phyloP scores from a whole-genome alignment of 2,888 invertebrate species.

The Phlogophora meticulosa region DNA sequence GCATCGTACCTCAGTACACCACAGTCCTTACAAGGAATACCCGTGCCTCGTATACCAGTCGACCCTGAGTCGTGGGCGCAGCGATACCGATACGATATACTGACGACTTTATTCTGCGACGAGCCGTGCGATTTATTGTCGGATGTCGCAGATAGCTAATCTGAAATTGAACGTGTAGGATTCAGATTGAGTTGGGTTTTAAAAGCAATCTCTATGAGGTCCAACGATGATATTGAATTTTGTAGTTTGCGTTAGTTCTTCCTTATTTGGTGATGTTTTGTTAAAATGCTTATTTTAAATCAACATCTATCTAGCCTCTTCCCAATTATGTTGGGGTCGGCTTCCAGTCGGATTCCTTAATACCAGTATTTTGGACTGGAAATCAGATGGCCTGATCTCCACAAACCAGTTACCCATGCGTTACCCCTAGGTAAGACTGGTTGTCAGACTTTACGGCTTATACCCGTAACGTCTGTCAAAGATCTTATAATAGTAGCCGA shows the following conservation, averaged over 20 bases:
- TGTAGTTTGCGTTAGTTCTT: slow-evolving; percentile 28
- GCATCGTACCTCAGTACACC: slow-evolving; percentile 9
- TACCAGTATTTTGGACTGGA: too few species aligned
- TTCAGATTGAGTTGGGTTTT: slow-evolving; percentile 59
- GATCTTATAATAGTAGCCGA: too few species aligned
- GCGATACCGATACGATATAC: slow-evolving; percentile 77
- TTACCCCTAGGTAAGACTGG: too few species aligned
- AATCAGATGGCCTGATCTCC: too few species aligned
- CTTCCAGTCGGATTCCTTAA: too few species aligned
- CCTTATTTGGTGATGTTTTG: slow-evolving; percentile 20
- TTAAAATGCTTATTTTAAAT: background rate
- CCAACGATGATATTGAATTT: slow-evolving; percentile 22
- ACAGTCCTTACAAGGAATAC: slow-evolving; percentile 21
- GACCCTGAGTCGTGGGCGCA: slow-evolving; percentile 74
- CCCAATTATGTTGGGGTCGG: too few species aligned
- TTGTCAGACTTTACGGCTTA: too few species aligned
- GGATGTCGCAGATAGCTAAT: slow-evolving; percentile 64
- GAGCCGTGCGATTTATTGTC: slow-evolving; percentile 78
- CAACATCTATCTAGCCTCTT: too few species aligned
- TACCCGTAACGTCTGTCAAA: too few species aligned
- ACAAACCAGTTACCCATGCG: too few species aligned
- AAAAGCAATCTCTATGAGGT: slow-evolving; percentile 42
- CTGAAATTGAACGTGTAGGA: slow-evolving; percentile 65
- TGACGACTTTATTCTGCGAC: slow-evolving; percentile 87
- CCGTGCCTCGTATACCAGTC: slow-evolving; percentile 69